These are phyloP conservation scores for Cygnus olor DNA, from an alignment of 2,797 vertebrate species.

Conservation along the genomic window DNA sequence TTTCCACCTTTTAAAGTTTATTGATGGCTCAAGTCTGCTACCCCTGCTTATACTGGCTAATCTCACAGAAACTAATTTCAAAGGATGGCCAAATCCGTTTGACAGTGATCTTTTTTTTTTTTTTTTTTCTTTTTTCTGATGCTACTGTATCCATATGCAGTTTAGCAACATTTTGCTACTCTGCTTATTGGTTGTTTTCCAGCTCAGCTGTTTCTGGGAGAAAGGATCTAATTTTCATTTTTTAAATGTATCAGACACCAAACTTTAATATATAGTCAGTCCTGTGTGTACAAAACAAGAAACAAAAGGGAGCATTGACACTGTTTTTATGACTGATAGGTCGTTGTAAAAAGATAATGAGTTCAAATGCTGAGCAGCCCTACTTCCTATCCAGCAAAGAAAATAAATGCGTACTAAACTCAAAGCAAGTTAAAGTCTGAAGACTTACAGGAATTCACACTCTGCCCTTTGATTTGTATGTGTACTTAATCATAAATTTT, in stretches of 20 bases:
- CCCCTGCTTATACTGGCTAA: background rate
- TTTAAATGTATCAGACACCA: background rate
- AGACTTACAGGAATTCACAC: background rate
- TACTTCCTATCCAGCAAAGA: background rate
- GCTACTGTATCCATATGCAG: background rate
- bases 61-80: background rate
- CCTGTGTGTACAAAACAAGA: background rate
- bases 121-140: fast-evolving
- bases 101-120: background rate
- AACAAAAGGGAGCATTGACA: background rate
- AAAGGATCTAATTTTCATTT: background rate
- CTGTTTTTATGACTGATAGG: background rate
- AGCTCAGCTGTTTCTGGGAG: conserved; percentile 20
- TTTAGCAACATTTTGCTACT: background rate
- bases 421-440: background rate
- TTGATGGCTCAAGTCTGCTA: conserved; percentile 10
- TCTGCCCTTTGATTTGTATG: background rate
- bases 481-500: background rate
- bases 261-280: background rate
- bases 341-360: background rate
- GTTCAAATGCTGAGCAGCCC: background rate
- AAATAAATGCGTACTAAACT: background rate
- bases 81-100: background rate
- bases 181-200: background rate
- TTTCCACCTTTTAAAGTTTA: conserved; percentile 44